phyloP scores from a whole-genome alignment of 2,797 vertebrate species.

The Helicolenus hilgendorfi region DNA sequence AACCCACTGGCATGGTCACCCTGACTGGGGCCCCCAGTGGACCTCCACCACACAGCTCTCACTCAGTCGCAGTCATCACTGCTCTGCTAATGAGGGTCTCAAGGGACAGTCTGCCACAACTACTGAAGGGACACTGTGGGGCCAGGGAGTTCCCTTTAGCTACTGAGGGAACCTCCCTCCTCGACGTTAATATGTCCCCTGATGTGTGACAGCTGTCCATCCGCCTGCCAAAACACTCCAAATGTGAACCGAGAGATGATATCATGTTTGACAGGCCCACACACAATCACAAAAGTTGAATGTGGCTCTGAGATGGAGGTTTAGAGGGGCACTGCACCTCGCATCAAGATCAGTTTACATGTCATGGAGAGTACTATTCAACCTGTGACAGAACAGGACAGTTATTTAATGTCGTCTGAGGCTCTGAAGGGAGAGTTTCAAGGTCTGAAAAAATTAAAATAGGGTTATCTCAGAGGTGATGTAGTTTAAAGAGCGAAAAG shows the following conservation, averaged over 20 bases:
- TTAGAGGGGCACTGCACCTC: neutral
- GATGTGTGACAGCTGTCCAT: constrained; percentile 65
- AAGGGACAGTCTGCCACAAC: constrained; percentile 66
- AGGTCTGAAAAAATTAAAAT: neutral
- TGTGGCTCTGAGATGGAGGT: neutral
- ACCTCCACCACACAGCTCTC: constrained; percentile 60
- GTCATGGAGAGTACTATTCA: neutral
- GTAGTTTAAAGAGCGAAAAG: too few species aligned
- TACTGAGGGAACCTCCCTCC: constrained; percentile 44
- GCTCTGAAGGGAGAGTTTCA: neutral
- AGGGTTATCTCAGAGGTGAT: too few species aligned
- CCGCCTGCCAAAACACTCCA: constrained; percentile 48
- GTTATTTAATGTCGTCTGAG: neutral
- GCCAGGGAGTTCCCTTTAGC: constrained; percentile 58
- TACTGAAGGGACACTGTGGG: constrained; percentile 52
- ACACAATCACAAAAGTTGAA: neutral
- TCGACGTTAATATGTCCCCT: constrained; percentile 13
- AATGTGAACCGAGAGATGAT: constrained; percentile 1
- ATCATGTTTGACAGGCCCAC: neutral
- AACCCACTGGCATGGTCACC: constrained; percentile 58
- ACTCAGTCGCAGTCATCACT: constrained; percentile 79
- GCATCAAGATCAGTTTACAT: neutral
- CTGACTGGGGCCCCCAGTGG: constrained; percentile 52
- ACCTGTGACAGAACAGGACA: neutral
- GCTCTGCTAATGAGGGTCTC: constrained; percentile 85